A percentile compares a stretch with the other conserved stretches of the same genome.
Evolutionary conservation across 2,888 invertebrate genomes (phyloP).

Genomic region (Caenorhabditis sp.): DNA sequence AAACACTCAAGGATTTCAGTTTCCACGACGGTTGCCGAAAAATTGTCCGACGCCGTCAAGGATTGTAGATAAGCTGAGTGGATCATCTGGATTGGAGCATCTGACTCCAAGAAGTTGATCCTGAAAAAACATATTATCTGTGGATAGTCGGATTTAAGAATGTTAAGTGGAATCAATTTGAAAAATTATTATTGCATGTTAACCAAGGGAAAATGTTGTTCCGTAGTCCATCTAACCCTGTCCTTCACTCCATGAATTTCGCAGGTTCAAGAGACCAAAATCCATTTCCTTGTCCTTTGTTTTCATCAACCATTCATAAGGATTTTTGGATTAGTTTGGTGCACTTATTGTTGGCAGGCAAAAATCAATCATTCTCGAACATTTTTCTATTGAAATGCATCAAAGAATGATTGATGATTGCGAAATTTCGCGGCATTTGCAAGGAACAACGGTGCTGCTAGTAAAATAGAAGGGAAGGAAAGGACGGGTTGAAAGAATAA

Average conservation of each 20-base stretch:
- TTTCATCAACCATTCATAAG: conserved; percentile 46
- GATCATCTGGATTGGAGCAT: conserved; percentile 82
- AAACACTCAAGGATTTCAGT: conserved; percentile 32
- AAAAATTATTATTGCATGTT: too few relatives aligned
- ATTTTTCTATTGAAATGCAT: conserved; percentile 60
- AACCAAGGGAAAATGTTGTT: too few relatives aligned
- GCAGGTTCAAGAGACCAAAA: conserved; percentile 12
- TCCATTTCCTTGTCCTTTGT: background rate
- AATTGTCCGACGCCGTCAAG: conserved; percentile 77
- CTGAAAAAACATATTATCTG: conserved; percentile 52
- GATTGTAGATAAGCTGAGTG: conserved; percentile 77
- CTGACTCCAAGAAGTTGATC: conserved; percentile 73
- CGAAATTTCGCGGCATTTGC: conserved; percentile 10
- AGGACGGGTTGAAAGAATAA: background rate
- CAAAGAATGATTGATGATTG: conserved; percentile 56
- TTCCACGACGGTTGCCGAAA: conserved; percentile 71
- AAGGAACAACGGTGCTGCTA: conserved; percentile 11
- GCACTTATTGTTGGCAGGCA: conserved; percentile 35
- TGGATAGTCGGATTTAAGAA: background rate
- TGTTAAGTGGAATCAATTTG: background rate
- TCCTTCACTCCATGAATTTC: too few relatives aligned
- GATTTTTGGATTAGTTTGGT: conserved; percentile 15
- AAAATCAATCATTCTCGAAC: conserved; percentile 56
- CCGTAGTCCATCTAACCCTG: too few relatives aligned
- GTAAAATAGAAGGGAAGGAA: background rate